These are phyloP conservation scores for Didymodactylos carnosus DNA, from an alignment of 2,888 invertebrate genomes.

Conservation along the genomic window DNA sequence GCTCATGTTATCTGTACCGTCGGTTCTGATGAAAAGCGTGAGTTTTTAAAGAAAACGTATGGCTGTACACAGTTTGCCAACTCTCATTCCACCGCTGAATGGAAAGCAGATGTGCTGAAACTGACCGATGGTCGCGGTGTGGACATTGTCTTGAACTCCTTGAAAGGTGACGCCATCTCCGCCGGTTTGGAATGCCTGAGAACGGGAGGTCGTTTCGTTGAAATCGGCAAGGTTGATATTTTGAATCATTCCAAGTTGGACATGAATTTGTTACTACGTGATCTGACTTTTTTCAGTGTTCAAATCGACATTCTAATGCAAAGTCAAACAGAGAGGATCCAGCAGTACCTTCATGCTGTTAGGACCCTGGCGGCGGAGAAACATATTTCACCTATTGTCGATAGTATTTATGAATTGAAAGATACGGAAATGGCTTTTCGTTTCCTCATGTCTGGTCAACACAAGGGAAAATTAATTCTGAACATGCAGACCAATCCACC, in stretches of 20 bases:
- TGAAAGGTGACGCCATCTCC: background rate
- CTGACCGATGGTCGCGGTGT: slow-evolving; percentile 4
- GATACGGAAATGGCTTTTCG: slow-evolving; percentile 1
- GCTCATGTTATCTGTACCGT: slow-evolving; percentile 2
- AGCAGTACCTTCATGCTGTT: background rate
- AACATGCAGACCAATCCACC: background rate
- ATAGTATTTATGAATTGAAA: background rate
- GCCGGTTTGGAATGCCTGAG: background rate
- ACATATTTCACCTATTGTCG: slow-evolving; percentile 2
- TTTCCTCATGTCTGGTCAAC: background rate
- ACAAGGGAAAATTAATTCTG: slow-evolving; percentile 8
- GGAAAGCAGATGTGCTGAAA: background rate
- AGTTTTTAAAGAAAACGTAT: background rate
- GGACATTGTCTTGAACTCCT: background rate
- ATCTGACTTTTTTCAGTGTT: slow-evolving; percentile 4
- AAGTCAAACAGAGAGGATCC: background rate
- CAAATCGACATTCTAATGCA: slow-evolving; percentile 2
- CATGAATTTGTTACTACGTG: background rate
- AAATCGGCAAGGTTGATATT: slow-evolving; percentile 5
- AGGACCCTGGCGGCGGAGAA: background rate
- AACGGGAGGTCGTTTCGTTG: background rate
- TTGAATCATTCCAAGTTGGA: background rate
- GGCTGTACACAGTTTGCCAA: background rate
- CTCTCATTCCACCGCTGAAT: background rate
- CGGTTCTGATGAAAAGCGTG: background rate